These are phyloP conservation scores for Helicorthomorpha holstii DNA, from an alignment of 1,140 invertebrate genomes.

Conservation along the genomic window DNA sequence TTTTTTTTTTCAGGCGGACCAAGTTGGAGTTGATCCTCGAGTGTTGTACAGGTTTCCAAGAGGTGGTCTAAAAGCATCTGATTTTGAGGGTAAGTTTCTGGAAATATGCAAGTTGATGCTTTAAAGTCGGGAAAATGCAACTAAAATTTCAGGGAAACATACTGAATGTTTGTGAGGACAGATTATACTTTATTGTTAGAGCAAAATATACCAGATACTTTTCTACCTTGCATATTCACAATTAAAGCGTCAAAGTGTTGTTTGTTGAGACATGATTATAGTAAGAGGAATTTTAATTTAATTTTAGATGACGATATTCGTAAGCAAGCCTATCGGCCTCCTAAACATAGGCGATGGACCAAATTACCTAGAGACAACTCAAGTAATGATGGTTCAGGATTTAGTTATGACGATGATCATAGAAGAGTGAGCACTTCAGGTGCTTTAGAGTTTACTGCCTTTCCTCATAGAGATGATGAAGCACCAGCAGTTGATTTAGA, in stretches of 20 bases:
- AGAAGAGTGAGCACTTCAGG: constrained; percentile 21
- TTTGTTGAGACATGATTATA: background rate
- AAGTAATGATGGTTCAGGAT: background rate
- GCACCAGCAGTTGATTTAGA: constrained; percentile 68
- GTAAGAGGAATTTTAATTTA: background rate
- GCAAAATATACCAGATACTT: no score
- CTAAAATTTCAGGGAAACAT: no score
- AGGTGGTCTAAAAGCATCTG: background rate
- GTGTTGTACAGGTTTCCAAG: constrained; percentile 10
- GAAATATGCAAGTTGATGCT: no score
- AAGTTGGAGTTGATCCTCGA: constrained; percentile 44
- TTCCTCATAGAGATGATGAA: constrained; percentile 72
- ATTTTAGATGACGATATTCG: constrained; percentile 24
- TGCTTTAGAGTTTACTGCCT: constrained; percentile 65
- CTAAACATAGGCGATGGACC: constrained; percentile 13
- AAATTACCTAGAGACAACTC: background rate
- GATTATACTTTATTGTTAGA: no score
- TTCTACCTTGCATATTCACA: no score
- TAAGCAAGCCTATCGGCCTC: constrained; percentile 34
- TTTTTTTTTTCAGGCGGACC: constrained; percentile 42
- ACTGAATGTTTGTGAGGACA: no score
- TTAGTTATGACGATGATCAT: constrained; percentile 19
- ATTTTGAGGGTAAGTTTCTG: background rate
- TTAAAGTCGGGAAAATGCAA: no score
- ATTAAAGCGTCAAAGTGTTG: no score